Evolutionary conservation across 2,113 vertebrate species (phyloP), one percentile per base, ranked within the genome.

Genomic region (Bufo bufo): DNA sequence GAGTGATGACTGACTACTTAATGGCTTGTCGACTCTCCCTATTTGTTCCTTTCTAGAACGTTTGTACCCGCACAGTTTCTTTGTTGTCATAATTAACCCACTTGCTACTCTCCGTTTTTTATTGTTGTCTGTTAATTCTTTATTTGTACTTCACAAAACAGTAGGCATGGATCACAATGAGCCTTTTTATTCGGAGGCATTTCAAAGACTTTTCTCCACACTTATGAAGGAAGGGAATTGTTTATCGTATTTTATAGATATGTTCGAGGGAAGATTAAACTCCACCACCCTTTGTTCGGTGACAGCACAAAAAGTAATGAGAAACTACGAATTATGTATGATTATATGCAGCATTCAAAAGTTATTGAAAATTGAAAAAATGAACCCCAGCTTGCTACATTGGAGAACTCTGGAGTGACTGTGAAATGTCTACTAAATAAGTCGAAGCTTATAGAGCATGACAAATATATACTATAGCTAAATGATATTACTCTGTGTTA

Each of bases 181-280:
- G 50, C 66, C 69, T 58, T 72, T 84, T 71, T 69, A 71, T 84
- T 69, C 63, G 7, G 50, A 16, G 20, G 82, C 50, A 45, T 58
- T 85, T 85, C 69, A 85, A 85, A 85, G 83, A 75, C 50, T 58
- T n/a, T 74, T 47, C 83, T 74, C 69, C 66, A n/a, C 83, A 45
- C 52, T 74, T 59, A 52, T 52, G 63, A 71, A 84, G 49, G 47
- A 69, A 56, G 54, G 3, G 65, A 84, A 84, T 56, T 74, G 89
- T 80, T 87, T 89, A 90, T 90, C 91, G 90, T 90, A 90, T 91
- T 93, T 92, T 92, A 90, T 93, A 90, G 89, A 71, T 87, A 89
- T 59, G 1, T 82, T 78, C 63, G 33, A 92, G 79, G 86, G 84
- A 87, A 92, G 91, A 92, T 91, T 92, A 92, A 93, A 89, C 90